phyloP scores from a whole-genome alignment of 1,140 invertebrate genomes.

The Heliconius congener region DNA sequence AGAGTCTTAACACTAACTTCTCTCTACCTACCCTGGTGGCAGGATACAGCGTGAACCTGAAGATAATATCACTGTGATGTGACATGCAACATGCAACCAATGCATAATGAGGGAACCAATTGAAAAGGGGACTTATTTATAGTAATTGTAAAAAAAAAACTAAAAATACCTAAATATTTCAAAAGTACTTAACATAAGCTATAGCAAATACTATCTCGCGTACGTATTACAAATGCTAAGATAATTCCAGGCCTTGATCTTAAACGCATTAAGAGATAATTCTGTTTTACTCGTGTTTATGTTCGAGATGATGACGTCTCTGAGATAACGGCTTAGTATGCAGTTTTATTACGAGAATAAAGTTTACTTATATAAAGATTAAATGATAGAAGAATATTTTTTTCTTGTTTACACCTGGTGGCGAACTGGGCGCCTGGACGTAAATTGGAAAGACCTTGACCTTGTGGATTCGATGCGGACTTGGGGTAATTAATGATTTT shows the following conservation, averaged over 20 bases:
- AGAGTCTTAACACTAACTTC: too few species aligned
- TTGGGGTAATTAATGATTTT: background rate
- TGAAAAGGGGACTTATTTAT: background rate
- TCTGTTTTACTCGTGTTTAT: background rate
- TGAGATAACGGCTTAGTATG: background rate
- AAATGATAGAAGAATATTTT: background rate
- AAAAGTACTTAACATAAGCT: background rate
- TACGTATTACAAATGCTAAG: background rate
- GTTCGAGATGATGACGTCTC: background rate
- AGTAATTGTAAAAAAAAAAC: background rate
- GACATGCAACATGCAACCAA: too few species aligned
- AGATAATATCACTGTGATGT: too few species aligned
- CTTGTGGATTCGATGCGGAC: background rate
- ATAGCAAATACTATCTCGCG: background rate
- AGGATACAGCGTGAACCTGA: too few species aligned
- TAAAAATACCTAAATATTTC: background rate
- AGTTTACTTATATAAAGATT: background rate
- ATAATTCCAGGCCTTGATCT: slow-evolving; percentile 15
- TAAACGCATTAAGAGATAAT: slow-evolving; percentile 13
- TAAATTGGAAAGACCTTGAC: too few species aligned
- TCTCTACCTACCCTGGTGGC: too few species aligned
- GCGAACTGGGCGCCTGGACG: too few species aligned
- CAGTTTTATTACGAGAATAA: background rate
- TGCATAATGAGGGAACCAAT: too few species aligned
- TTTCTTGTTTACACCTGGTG: background rate